Evolutionary conservation across 1,140 invertebrate species (phyloP), one percentile per base, ranked within the genome.

Genomic region (Drosophila paulistorum): DNA sequence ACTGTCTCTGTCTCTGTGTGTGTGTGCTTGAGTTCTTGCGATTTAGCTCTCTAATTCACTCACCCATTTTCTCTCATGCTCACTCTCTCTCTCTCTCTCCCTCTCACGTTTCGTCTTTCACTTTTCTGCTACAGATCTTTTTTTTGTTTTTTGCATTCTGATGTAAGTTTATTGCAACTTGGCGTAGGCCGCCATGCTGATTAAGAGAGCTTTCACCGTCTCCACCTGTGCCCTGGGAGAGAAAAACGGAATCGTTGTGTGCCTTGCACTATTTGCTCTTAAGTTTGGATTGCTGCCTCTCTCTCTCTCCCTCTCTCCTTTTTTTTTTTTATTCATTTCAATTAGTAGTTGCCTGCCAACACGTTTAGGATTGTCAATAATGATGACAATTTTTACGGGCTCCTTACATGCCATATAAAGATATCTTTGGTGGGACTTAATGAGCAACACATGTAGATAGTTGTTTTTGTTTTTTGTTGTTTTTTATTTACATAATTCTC

Each of bases 391-490:
- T 59, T 59, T 17, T 20, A 59, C 30, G 33, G 57, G 33, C 57
- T 59, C 33, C 33, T 51, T 51, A 51, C 45, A 23, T 51, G 17
- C 45, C 45, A 51, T 51, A 51, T 51, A 23, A 48, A 48, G 45
- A 48, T 11, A 51, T 23, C 45, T 51, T 23, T 51, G 17, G 17
- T 51, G 45, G 45, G 11, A 26, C 57, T 59, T 76, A 72, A 78
- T 78, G 60, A 37, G 26, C 75, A 75, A 68, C 81, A 85, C 83
- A 85, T 87, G 83, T 77, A 74, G 67, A 67, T 61, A 78, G 51
- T 65, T 60, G 33, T 20, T 37, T 58, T 30, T 30, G 5, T 5
- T 26, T 26, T 30, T 30, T 30, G 45, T 65, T 60, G 14, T 20
- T 37, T 58, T 3, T 7, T 17, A 59, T 17, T 59, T 59, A 59